Conservation (phyloP, 2,888 invertebrate species). For the Hirtodrosophila trivittata region DNA sequence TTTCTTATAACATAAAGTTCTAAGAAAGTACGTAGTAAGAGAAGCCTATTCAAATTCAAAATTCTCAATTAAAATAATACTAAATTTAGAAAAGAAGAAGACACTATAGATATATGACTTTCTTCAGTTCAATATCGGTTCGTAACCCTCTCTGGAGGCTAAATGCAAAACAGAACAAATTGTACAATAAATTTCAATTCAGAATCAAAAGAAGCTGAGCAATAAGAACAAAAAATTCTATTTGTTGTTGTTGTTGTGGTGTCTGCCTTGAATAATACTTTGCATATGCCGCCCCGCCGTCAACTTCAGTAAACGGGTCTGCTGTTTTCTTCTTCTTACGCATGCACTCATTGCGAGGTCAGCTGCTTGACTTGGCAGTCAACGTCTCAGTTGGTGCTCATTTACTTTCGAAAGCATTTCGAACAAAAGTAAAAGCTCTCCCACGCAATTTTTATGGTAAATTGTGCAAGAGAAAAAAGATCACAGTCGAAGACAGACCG, state of each 20-base stretch:
- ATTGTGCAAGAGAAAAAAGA: conserved; percentile 41
- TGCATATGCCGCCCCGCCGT: conserved; percentile 9
- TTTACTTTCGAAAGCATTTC: conserved; percentile 58
- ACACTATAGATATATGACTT: no score
- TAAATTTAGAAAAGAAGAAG: no score
- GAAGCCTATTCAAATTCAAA: neutral
- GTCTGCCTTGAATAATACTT: conserved; percentile 34
- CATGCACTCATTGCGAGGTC: conserved; percentile 35
- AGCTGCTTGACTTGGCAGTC: conserved; percentile 26
- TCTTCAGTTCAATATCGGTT: no score
- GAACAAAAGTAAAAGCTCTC: conserved; percentile 65
- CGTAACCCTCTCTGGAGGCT: no score
- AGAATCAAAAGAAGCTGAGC: no score
- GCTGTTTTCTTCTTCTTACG: conserved; percentile 11
- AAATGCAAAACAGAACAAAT: no score
- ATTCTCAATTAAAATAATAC: conserved; percentile 7
- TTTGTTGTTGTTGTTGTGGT: conserved; percentile 4
- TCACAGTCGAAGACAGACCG: conserved; percentile 17
- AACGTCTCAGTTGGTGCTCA: conserved; percentile 13
- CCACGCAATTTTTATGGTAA: conserved; percentile 51
- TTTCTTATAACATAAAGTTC: no score
- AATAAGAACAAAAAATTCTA: no score
- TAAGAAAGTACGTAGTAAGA: no score
- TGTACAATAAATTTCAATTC: no score
- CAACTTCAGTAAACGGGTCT: conserved; percentile 19